Evolutionary conservation across 2,113 vertebrate genomes (phyloP).

Genomic region (Delphinus delphis): DNA sequence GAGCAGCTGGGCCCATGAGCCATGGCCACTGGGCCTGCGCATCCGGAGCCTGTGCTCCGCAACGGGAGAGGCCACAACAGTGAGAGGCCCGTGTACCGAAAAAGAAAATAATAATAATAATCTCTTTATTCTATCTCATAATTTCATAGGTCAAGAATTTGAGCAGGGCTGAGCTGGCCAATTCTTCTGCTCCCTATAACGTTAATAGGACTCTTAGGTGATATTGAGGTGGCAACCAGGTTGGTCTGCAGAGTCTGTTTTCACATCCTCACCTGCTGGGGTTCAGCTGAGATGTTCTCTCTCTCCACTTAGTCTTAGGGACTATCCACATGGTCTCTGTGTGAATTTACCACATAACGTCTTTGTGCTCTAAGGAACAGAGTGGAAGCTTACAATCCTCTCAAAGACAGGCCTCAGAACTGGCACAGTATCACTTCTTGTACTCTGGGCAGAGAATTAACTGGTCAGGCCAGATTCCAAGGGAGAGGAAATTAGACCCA

Average conservation of each 20-base stretch:
- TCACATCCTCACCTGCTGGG: neutral
- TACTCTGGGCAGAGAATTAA: neutral
- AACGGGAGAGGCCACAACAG: too few relatives aligned
- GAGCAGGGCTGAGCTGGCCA: neutral
- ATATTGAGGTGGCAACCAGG: neutral
- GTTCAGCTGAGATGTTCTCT: neutral
- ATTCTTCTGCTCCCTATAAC: neutral
- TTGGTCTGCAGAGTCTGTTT: neutral
- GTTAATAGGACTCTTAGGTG: too few relatives aligned
- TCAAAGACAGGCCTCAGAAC: neutral
- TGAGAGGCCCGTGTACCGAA: too few relatives aligned
- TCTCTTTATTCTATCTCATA: neutral
- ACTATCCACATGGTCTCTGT: neutral
- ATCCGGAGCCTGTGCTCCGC: too few relatives aligned
- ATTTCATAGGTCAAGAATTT: neutral
- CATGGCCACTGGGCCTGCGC: too few relatives aligned
- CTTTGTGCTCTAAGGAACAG: neutral
- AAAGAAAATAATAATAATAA: neutral
- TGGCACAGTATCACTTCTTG: neutral
- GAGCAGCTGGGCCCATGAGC: too few relatives aligned
- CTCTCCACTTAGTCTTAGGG: neutral
- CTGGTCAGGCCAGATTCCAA: neutral
- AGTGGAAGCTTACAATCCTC: neutral
- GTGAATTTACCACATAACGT: neutral
- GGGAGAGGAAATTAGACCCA: neutral